phyloP scores from a whole-genome alignment of 2,888 invertebrate genomes.

The Zootermopsis nevadensis region DNA sequence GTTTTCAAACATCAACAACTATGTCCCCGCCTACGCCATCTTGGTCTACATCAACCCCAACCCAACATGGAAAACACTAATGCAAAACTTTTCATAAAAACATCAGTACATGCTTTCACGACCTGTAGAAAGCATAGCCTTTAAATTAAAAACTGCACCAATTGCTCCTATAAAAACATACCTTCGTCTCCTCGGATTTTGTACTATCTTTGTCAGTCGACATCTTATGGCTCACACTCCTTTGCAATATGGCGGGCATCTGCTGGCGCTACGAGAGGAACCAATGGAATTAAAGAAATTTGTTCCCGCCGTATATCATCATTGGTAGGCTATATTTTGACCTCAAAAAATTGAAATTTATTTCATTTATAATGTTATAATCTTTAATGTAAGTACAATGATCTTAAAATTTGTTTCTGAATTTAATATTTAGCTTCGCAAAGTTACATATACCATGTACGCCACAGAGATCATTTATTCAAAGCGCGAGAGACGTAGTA shows the following conservation, averaged over 20 bases:
- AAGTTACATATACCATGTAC: background rate
- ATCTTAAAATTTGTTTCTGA: background rate
- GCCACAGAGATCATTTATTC: background rate
- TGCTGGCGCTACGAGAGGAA: slow-evolving; percentile 52
- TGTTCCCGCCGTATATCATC: slow-evolving; percentile 45
- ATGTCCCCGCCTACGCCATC: slow-evolving; percentile 52
- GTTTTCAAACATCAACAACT: slow-evolving; percentile 49
- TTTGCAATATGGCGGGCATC: slow-evolving; percentile 51
- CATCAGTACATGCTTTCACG: background rate
- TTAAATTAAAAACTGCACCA: background rate
- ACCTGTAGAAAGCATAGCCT: background rate
- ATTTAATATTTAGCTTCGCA: background rate
- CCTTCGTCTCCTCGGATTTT: slow-evolving; percentile 62
- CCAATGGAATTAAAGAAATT: slow-evolving; percentile 56
- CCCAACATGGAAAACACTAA: slow-evolving; percentile 26
- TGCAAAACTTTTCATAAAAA: background rate
- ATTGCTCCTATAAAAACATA: slow-evolving; percentile 55
- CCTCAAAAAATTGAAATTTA: background rate
- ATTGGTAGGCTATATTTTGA: slow-evolving; percentile 30
- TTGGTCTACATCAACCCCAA: slow-evolving; percentile 41
- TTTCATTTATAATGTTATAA: background rate
- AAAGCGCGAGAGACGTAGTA: background rate
- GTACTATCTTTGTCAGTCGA: slow-evolving; percentile 64
- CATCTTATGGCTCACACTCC: slow-evolving; percentile 57
- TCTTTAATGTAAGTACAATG: background rate